These are phyloP conservation scores for Melipona bicolor DNA, from an alignment of 2,888 invertebrate genomes.

Conservation along the genomic window DNA sequence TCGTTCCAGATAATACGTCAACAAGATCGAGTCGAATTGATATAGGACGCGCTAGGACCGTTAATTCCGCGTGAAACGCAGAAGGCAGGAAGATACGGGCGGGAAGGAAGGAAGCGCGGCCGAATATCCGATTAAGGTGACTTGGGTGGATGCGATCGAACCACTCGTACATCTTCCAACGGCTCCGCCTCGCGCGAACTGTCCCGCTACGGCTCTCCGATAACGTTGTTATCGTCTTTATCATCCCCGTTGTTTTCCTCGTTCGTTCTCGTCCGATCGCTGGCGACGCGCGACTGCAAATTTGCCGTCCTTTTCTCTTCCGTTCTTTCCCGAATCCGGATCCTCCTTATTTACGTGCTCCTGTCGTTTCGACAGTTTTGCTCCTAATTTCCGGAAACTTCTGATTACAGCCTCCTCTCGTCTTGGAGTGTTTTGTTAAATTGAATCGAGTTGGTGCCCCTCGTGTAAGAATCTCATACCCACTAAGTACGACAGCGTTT, in stretches of 20 bases:
- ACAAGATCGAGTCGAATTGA: slow-evolving; percentile 51
- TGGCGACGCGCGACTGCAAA: not conserved
- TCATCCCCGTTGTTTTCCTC: slow-evolving; percentile 2
- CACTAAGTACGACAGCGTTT: not conserved
- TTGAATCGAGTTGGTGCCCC: not conserved
- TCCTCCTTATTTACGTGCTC: too few relatives aligned
- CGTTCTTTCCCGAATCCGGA: not conserved
- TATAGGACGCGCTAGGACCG: slow-evolving; percentile 25
- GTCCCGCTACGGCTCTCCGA: not conserved
- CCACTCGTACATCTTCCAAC: slow-evolving; percentile 22
- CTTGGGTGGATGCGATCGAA: slow-evolving; percentile 13
- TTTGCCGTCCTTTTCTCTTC: not conserved
- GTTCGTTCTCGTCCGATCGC: not conserved
- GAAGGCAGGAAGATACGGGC: slow-evolving; percentile 19
- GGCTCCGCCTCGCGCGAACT: not conserved
- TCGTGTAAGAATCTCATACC: not conserved
- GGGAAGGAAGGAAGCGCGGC: slow-evolving; percentile 11
- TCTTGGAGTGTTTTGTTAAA: not conserved
- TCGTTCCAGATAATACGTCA: slow-evolving; percentile 55
- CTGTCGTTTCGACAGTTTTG: not conserved
- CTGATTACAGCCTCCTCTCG: not conserved
- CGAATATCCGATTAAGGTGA: slow-evolving; percentile 38
- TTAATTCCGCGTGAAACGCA: slow-evolving; percentile 34
- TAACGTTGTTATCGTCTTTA: slow-evolving; percentile 25
- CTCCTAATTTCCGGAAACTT: not conserved